These are phyloP conservation scores for Platyscapa corneri DNA, from an alignment of 1,140 invertebrate genomes.

Conservation along the genomic window DNA sequence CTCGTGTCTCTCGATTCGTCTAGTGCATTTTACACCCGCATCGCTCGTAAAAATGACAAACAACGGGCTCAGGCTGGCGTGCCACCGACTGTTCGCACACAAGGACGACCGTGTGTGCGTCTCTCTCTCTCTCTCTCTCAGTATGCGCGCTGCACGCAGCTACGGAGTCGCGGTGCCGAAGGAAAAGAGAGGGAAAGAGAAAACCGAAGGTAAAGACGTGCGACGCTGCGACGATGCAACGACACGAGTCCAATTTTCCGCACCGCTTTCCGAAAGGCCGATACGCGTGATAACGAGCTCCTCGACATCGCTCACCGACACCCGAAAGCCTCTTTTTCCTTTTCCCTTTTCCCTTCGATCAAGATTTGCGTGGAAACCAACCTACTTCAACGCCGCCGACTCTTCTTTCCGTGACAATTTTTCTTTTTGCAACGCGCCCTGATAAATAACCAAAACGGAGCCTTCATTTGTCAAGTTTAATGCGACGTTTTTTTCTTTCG, in stretches of 20 bases:
- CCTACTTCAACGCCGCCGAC: no score
- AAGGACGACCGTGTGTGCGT: constrained; percentile 52
- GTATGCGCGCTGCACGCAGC: constrained; percentile 33
- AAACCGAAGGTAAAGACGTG: no score
- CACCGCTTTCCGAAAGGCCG: neutral
- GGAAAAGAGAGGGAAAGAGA: no score
- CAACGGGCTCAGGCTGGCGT: constrained; percentile 24
- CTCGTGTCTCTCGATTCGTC: constrained; percentile 37
- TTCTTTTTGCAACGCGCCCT: no score
- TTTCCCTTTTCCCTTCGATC: neutral
- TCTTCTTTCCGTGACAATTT: no score
- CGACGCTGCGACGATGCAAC: neutral
- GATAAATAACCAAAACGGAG: no score
- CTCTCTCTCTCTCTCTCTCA: constrained; percentile 41
- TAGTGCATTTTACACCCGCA: constrained; percentile 37
- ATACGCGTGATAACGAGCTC: neutral
- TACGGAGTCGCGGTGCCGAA: no score
- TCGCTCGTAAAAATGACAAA: constrained; percentile 47
- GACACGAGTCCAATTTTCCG: constrained; percentile 24
- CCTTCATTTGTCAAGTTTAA: no score
- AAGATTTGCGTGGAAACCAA: no score
- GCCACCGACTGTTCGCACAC: neutral
- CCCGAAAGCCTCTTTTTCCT: no score
- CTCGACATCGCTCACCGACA: neutral
- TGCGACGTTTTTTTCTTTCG: no score